phyloP scores from a whole-genome alignment of 2,888 invertebrate species.

The Stratiomys singularior region DNA sequence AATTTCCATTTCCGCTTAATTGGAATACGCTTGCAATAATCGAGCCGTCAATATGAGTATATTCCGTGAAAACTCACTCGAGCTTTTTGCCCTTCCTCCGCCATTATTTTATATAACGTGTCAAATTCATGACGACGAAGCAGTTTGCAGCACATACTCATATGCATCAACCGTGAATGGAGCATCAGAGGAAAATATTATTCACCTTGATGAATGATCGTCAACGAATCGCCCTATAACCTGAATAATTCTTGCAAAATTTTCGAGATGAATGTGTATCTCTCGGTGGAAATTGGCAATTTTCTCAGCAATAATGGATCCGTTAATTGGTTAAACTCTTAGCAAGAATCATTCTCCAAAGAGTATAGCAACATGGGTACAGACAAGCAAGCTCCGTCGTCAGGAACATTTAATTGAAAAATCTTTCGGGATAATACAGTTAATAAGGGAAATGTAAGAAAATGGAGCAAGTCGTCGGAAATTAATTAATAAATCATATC shows the following conservation, averaged over 20 bases:
- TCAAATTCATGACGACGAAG: too few relatives aligned
- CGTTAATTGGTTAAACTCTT: slow-evolving; percentile 7
- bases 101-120: too few relatives aligned
- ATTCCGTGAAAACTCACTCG: neutral
- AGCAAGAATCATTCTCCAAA: neutral
- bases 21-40: neutral
- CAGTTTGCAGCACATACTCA: too few relatives aligned
- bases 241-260: neutral
- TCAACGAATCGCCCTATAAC: neutral
- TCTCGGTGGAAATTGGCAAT: slow-evolving; percentile 1
- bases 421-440: neutral
- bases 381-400: neutral
- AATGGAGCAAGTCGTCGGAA: neutral
- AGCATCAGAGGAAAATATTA: too few relatives aligned
- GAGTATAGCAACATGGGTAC: neutral
- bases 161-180: too few relatives aligned
- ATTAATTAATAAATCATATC: too few relatives aligned
- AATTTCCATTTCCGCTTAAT: neutral
- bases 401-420: neutral
- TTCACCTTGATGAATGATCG: neutral
- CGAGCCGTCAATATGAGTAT: neutral
- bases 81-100: neutral
- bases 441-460: neutral
- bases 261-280: neutral
- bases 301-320: neutral